Percentiles rank a stretch among this genome's conserved stretches.
Evolutionary conservation across 2,888 invertebrate species (phyloP).

Genomic region (Caradrina clavipalpis): DNA sequence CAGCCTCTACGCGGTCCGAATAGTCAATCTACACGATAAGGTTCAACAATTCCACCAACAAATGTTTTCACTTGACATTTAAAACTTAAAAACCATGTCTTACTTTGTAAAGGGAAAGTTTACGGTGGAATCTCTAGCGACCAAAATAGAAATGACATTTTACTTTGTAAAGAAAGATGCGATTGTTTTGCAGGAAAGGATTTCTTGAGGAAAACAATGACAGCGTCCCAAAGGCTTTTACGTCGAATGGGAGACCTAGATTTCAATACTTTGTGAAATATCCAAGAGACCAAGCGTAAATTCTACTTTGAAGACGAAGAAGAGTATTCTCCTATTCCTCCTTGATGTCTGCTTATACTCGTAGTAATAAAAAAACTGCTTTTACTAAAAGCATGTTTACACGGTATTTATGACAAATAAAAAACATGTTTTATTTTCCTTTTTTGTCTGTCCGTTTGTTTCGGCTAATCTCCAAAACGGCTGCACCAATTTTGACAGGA

Average conservation of each 20-base stretch:
- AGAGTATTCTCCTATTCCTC: no score
- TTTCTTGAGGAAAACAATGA: slow-evolving; percentile 33
- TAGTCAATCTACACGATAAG: neutral
- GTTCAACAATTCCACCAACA: slow-evolving; percentile 7
- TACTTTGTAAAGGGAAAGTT: neutral
- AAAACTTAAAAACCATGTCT: slow-evolving; percentile 15
- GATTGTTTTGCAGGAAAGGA: slow-evolving; percentile 31
- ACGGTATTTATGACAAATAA: no score
- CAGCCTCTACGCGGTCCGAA: slow-evolving; percentile 11
- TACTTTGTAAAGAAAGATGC: slow-evolving; percentile 19
- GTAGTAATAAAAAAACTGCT: no score
- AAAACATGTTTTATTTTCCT: no score
- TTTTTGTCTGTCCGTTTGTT: no score
- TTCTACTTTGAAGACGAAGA: neutral
- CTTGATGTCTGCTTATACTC: no score
- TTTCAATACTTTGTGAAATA: slow-evolving; percentile 12
- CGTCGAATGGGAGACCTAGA: slow-evolving; percentile 26
- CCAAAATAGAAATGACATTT: slow-evolving; percentile 25
- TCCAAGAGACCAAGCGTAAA: neutral
- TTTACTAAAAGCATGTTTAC: no score
- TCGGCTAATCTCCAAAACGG: no score
- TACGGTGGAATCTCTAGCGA: slow-evolving; percentile 15
- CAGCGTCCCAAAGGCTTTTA: slow-evolving; percentile 32
- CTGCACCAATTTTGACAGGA: no score
- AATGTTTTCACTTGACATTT: slow-evolving; percentile 3